Percentiles rank a stretch among this genome's conserved stretches.
These are phyloP conservation scores for Pteruthius melanotis DNA, from an alignment of 2,113 vertebrate species.

Conservation along the genomic window DNA sequence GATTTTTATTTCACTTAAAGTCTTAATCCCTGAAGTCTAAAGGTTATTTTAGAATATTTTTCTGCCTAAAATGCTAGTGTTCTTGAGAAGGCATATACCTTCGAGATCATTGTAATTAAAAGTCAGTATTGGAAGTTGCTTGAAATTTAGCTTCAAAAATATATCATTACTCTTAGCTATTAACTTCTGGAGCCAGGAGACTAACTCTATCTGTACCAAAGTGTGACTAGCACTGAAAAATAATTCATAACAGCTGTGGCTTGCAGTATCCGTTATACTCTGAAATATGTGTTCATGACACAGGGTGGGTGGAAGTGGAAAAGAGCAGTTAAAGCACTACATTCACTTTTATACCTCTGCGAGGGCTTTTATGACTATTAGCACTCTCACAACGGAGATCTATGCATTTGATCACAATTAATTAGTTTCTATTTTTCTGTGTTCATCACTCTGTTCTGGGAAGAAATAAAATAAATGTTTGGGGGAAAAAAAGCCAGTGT, in stretches of 20 bases:
- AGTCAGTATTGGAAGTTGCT: not conserved
- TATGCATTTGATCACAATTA: not conserved
- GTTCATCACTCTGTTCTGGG: not conserved
- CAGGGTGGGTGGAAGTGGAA: not conserved
- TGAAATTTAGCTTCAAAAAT: not conserved
- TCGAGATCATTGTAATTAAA: not conserved
- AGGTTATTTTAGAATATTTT: not conserved
- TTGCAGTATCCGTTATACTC: not conserved
- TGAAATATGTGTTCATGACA: not conserved
- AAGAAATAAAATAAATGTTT: not conserved
- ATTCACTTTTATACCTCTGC: not conserved
- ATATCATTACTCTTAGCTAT: not conserved
- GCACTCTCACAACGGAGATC: not conserved
- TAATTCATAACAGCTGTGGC: slow-evolving; percentile 44
- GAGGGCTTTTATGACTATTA: not conserved
- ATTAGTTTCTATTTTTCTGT: not conserved
- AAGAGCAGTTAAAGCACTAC: not conserved
- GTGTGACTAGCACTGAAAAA: slow-evolving; percentile 2
- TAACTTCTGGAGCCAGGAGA: not conserved
- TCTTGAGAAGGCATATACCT: not conserved
- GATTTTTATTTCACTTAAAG: not conserved
- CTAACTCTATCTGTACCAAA: not conserved
- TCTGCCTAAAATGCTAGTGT: not conserved
- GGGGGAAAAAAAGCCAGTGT: rapidly evolving
- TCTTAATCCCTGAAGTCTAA: not conserved